Evolutionary conservation across 1,140 invertebrate genomes (phyloP), one percentile per base, ranked within the genome.

Genomic region (Caenorhabditis remanei): DNA sequence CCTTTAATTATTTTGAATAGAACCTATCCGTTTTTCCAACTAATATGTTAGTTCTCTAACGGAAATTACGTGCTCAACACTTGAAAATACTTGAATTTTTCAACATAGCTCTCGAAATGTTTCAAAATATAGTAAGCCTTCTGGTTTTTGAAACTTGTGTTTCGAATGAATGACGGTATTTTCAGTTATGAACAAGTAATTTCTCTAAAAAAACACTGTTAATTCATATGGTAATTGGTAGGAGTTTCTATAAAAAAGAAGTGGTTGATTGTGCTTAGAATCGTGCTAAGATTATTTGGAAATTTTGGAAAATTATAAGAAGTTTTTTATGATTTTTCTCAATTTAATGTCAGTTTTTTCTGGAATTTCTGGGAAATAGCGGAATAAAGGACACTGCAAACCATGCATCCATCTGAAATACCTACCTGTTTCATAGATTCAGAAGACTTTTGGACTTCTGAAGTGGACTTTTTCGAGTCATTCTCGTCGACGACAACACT

Each of bases 271-370:
- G 46, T n/a, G 46, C 71, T 79, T 79, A 79, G 71, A 79, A 53
- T 79, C 71, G 71, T 79, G 71, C 71, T 50, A 79, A 53, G 71
- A 79, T 79, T 79, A 79, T 79, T 79, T 50, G n/a, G 71, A 71
- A 71, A 19, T 43, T 71, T 65, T 71, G 16, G 40, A 43, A 71
- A 43, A 43, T 46, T 71, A 43, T 8, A 40, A 40, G 11, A n/a
- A 58, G 14, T n/a, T 16, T 58, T 58, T 58, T 58, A 8, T 21
- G 24, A 32, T 32, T 63, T 13, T 32, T 71, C 46, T 71, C 14
- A 32, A 71, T n/a, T 71, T 71, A 4, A 43, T 32, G 16, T 43
- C 16, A 43, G 6, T 46, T 43, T 19, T n/a, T 19, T 71, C 11
- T 71, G 41, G 65, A 71, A 71, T 24, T 14, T n/a, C 19, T 50